Conservation (phyloP, 1,140 invertebrate species). For the Trissolcus basalis region DNA sequence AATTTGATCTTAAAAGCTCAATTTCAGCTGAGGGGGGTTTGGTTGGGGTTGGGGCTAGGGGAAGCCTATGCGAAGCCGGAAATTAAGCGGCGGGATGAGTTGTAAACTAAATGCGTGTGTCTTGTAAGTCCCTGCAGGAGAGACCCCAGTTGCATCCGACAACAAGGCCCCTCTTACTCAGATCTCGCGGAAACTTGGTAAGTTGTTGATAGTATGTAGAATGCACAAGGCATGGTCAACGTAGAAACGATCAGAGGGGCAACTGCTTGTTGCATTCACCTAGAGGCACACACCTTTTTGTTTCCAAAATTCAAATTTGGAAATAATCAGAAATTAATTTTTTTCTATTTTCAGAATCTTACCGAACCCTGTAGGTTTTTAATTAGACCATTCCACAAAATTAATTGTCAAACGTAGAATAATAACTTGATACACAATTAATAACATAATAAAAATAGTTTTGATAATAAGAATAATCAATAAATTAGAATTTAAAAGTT, state of each 20-base stretch:
- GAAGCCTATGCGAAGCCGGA: constrained; percentile 28
- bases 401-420: too few species aligned
- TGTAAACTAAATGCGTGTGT: constrained; percentile 77
- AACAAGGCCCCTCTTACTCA: constrained; percentile 83
- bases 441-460: too few species aligned
- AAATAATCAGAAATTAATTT: too few species aligned
- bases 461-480: too few species aligned
- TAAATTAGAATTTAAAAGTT: too few species aligned
- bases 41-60: constrained; percentile 18
- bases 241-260: constrained; percentile 64
- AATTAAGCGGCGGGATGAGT: constrained; percentile 65
- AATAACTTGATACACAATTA: too few species aligned
- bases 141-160: constrained; percentile 81
- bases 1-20: constrained; percentile 21
- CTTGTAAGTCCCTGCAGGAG: constrained; percentile 76
- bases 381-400: too few species aligned
- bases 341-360: too few species aligned
- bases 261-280: constrained; percentile 53
- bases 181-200: constrained; percentile 81
- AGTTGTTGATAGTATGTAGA: constrained; percentile 70
- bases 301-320: too few species aligned
- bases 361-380: too few species aligned
- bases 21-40: constrained; percentile 39
- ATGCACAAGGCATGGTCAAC: constrained; percentile 64
- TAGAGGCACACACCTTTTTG: constrained; percentile 17